phyloP scores from a whole-genome alignment of 2,113 vertebrate species.

The Chloebia gouldiae region DNA sequence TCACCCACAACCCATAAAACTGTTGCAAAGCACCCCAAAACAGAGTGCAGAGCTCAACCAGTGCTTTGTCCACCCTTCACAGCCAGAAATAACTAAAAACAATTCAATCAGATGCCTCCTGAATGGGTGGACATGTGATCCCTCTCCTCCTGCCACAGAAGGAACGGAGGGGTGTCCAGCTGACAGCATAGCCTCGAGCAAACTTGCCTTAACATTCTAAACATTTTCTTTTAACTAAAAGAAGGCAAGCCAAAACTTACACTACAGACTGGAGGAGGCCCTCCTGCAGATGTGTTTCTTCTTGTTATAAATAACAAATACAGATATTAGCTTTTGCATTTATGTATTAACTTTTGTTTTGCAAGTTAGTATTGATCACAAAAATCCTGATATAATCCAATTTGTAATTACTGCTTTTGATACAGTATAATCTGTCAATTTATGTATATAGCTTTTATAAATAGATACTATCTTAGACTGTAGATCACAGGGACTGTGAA shows the following conservation, averaged over 20 bases:
- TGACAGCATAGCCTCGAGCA: not conserved
- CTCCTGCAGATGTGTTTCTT: not conserved
- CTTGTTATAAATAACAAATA: not conserved
- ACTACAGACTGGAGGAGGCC: rapidly evolving
- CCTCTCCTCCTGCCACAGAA: not conserved
- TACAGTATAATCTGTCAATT: not conserved
- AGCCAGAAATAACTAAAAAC: not conserved
- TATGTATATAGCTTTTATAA: not conserved
- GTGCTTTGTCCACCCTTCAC: not conserved
- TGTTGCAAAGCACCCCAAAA: not conserved
- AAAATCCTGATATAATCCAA: not conserved
- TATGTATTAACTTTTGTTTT: not conserved
- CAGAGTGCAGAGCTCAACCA: not conserved
- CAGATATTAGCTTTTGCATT: not conserved
- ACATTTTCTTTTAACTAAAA: not conserved
- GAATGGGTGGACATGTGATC: rapidly evolving
- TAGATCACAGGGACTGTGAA: not conserved
- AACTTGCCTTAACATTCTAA: not conserved
- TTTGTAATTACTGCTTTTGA: not conserved
- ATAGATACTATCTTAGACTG: not conserved
- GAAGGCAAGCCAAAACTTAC: not conserved
- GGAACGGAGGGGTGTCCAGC: not conserved
- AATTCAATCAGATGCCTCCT: not conserved
- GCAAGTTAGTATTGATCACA: not conserved
- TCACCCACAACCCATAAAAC: not conserved